phyloP scores from a whole-genome alignment of 2,888 invertebrate genomes.

The Colostygia pectinataria region DNA sequence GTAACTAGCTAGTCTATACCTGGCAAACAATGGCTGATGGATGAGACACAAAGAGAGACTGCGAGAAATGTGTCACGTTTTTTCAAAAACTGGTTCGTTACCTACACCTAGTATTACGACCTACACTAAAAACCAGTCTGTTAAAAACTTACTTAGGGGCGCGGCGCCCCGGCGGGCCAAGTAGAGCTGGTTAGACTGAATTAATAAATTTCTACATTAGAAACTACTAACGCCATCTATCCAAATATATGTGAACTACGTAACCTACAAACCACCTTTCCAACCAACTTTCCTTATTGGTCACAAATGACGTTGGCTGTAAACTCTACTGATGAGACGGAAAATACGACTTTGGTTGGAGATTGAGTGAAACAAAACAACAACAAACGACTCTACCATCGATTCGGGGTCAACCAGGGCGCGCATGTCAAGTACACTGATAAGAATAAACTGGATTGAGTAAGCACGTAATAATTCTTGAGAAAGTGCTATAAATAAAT shows the following conservation, averaged over 20 bases:
- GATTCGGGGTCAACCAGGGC: slow-evolving; percentile 68
- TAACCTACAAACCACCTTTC: slow-evolving; percentile 31
- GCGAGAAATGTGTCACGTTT: too few relatives aligned
- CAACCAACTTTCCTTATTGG: slow-evolving; percentile 54
- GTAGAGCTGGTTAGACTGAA: too few relatives aligned
- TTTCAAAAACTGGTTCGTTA: too few relatives aligned
- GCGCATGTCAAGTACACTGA: slow-evolving; percentile 74
- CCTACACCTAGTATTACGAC: too few relatives aligned
- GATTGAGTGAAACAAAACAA: slow-evolving; percentile 63
- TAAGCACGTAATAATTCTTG: slow-evolving; percentile 6
- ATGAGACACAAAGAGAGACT: too few relatives aligned
- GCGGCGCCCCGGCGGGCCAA: too few relatives aligned
- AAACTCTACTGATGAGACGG: slow-evolving; percentile 49
- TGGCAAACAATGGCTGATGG: too few relatives aligned
- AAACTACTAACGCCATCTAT: slow-evolving; percentile 66
- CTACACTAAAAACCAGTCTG: too few relatives aligned
- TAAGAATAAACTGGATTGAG: slow-evolving; percentile 54
- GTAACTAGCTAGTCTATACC: too few relatives aligned
- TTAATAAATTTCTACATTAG: not conserved
- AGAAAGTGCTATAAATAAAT: not conserved
- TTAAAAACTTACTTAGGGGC: too few relatives aligned
- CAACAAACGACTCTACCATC: slow-evolving; percentile 72
- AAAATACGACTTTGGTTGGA: slow-evolving; percentile 16
- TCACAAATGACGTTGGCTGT: slow-evolving; percentile 46
- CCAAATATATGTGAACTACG: slow-evolving; percentile 46